A percentile compares a stretch with the other conserved stretches of the same genome.
Conservation (phyloP, 2,888 invertebrate genomes). For the Coleophora deauratella region DNA sequence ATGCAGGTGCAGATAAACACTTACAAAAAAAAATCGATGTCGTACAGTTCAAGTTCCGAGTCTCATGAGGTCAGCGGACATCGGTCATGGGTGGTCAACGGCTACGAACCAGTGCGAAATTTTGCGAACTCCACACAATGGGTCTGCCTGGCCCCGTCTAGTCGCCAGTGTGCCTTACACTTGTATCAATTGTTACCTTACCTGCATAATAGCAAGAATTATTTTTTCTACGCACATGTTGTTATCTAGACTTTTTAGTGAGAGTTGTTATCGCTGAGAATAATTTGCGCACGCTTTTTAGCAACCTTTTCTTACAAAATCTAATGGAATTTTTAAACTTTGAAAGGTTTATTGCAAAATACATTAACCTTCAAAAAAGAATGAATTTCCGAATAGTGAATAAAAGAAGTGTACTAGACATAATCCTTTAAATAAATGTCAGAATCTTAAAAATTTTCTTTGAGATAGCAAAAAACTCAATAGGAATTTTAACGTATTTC, state of each 20-base stretch:
- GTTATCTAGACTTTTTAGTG: conserved; percentile 21
- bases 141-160: background rate
- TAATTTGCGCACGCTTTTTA: conserved; percentile 1
- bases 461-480: background rate
- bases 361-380: background rate
- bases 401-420: too few relatives aligned
- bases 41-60: conserved; percentile 53
- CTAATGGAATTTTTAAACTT: conserved; percentile 4
- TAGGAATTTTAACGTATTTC: background rate
- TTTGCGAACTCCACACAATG: conserved; percentile 7
- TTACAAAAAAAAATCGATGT: conserved; percentile 35
- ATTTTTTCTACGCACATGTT: conserved; percentile 4
- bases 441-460: too few relatives aligned
- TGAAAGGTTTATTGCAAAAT: conserved; percentile 15
- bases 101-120: conserved; percentile 25
- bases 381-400: too few relatives aligned
- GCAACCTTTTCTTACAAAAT: conserved; percentile 1
- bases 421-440: too few relatives aligned
- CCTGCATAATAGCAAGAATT: too few relatives aligned
- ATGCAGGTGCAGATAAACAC: background rate
- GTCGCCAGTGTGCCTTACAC: conserved; percentile 30
- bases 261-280: conserved; percentile 5
- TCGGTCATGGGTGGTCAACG: conserved; percentile 70
- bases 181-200: conserved; percentile 26
- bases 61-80: conserved; percentile 64